phyloP scores from a whole-genome alignment of 2,797 vertebrate species.

The Thaleichthys pacificus region DNA sequence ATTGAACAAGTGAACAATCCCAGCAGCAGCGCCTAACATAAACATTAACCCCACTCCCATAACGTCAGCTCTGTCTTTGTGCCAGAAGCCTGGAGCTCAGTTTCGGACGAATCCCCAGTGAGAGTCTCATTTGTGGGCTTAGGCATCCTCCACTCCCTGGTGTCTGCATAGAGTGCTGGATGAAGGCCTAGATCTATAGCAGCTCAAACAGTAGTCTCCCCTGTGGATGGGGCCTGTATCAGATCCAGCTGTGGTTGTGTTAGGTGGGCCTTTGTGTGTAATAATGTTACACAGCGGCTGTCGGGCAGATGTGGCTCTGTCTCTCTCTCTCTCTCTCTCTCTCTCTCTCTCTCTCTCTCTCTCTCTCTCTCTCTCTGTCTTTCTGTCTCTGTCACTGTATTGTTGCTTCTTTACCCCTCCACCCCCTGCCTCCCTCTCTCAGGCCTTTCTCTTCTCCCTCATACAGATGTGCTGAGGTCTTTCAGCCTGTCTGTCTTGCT shows the following conservation, averaged over 20 bases:
- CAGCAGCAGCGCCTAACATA: conserved; percentile 51
- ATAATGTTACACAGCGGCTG: conserved; percentile 70
- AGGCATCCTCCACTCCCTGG: conserved; percentile 1
- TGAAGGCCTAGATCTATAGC: conserved; percentile 33
- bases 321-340: conserved; percentile 5
- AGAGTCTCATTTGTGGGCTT: background rate
- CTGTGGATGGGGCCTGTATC: conserved; percentile 58
- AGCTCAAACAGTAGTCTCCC: conserved; percentile 73
- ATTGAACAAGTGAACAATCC: conserved; percentile 57
- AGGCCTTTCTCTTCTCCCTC: background rate
- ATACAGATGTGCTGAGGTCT: conserved; percentile 46
- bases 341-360: conserved; percentile 6
- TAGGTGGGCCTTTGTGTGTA: conserved; percentile 61
- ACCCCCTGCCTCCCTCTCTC: background rate
- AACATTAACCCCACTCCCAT: conserved; percentile 57
- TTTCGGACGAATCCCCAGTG: conserved; percentile 37
- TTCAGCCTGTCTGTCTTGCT: conserved; percentile 32
- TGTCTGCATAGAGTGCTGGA: conserved; percentile 12
- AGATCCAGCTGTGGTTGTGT: conserved; percentile 69
- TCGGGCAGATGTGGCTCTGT: conserved; percentile 75
- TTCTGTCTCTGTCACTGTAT: background rate
- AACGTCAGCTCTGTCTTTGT: conserved; percentile 59
- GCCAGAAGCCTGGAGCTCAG: conserved; percentile 54
- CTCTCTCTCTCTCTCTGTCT: conserved; percentile 29
- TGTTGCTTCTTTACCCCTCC: background rate